Percentiles rank a stretch among this genome's conserved stretches.
These are phyloP conservation scores for Cremastinae sp. DNA, from an alignment of 2,888 invertebrate genomes.

Conservation along the genomic window DNA sequence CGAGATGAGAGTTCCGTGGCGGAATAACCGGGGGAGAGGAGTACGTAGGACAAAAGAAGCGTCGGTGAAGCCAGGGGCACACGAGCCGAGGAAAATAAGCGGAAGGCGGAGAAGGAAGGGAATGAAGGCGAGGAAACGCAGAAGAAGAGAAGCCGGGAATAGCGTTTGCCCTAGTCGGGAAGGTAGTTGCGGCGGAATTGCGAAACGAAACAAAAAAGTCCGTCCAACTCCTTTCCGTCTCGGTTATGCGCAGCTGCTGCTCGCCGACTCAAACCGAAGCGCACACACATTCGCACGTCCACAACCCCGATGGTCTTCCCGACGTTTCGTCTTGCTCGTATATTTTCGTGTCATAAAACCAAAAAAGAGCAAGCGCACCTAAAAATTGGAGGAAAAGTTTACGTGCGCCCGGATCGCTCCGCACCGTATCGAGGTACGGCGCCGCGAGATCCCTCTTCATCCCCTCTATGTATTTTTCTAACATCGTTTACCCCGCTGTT, in stretches of 20 bases:
- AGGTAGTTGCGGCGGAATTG: conserved; percentile 86
- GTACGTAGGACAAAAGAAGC: conserved; percentile 15
- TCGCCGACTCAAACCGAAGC: conserved; percentile 14
- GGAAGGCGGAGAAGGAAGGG: background rate
- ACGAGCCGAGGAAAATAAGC: background rate
- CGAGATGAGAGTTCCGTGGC: conserved; percentile 18
- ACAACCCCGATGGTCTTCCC: conserved; percentile 16
- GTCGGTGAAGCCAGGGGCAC: conserved; percentile 14
- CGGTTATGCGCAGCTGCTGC: conserved; percentile 67
- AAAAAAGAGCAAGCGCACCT: conserved; percentile 7
- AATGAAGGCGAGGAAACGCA: conserved; percentile 3
- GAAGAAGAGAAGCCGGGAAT: conserved; percentile 18
- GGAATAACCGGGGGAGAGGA: conserved; percentile 17
- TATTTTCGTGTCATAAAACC: conserved; percentile 11
- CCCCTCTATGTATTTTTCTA: conserved; percentile 36
- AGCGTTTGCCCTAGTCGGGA: conserved; percentile 81
- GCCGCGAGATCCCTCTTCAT: conserved; percentile 6
- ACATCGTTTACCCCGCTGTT: conserved; percentile 30
- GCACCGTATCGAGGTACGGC: background rate
- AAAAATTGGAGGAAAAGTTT: background rate
- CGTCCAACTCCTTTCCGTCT: conserved; percentile 84
- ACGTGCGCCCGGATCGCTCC: background rate
- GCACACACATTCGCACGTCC: conserved; percentile 4
- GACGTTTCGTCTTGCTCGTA: conserved; percentile 28
- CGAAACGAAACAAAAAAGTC: conserved; percentile 78